Base-by-base conservation (phyloP, 1,140 invertebrate genomes). In the Chelonus insularis region DNA sequence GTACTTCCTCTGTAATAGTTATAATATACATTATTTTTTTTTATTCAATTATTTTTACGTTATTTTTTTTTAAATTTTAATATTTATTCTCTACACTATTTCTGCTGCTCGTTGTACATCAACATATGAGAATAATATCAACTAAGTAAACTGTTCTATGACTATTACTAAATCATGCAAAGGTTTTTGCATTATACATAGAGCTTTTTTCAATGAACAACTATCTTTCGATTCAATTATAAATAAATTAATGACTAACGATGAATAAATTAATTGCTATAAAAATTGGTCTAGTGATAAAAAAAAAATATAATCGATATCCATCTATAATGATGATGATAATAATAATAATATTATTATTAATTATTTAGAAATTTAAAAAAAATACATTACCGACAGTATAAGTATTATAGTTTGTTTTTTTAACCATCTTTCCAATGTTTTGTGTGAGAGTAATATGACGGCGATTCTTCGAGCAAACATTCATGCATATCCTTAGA, bases 341-440 rank as follows among this genome's bases (percentile, higher is more conserved):
- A 25, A n/a, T 20, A 56, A 29, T 21, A 41, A 18, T 20, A 43
- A 23, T 59, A 18, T 48, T 50, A 21, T 16, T 37, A 37, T n/a
- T 37, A 37, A 37, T 37, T n/a, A 1, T 37, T 37, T 1, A n/a
- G 1, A n/a, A 4, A 37, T 20, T 25, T 3, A 20, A 34, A 34
- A 34, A 54, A n/a, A 21, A n/a, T 55, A 61, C 32, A 60, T 80
- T 83, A 89, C 88, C 87, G 74, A 86, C 84, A 14, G 91, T 90
- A 64, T 91, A 91, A 36, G 80, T 71, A 71, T 91, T 87, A 65
- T 91, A 95, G 76, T 94, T 92, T 9, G 85, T 83, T 71, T 79
- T 88, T 72, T 87, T 90, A 2, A 95, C 88, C 66, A 94, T 92
- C 73, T 91, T 91, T 11, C 90, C 91, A 25, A 96, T 80, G 4